phyloP scores from a whole-genome alignment of 1,140 invertebrate species.

The Brachionus rubens region DNA sequence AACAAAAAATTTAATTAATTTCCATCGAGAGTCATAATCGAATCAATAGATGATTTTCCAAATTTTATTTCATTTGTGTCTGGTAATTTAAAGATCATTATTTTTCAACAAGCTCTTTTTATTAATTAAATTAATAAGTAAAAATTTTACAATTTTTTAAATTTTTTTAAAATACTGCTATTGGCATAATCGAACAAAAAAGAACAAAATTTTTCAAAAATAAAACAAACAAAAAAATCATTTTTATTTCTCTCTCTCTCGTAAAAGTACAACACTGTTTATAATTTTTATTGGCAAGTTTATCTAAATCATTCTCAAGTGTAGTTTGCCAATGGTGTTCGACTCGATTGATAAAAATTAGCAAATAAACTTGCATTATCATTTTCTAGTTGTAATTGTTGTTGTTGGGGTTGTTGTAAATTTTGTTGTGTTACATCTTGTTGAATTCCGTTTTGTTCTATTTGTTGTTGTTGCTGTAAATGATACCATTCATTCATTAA shows the following conservation, averaged over 20 bases:
- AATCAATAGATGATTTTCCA: too few relatives aligned
- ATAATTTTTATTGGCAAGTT: too few relatives aligned
- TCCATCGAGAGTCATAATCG: too few relatives aligned
- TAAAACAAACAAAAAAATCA: not conserved
- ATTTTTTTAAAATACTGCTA: slow-evolving; percentile 19
- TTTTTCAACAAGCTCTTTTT: not conserved
- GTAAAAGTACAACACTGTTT: too few relatives aligned
- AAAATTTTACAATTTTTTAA: slow-evolving; percentile 7
- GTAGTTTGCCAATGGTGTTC: slow-evolving; percentile 2
- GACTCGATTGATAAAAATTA: slow-evolving; percentile 1
- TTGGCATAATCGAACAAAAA: not conserved
- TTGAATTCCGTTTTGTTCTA: slow-evolving; percentile 9
- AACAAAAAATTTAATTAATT: too few relatives aligned
- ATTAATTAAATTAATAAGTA: slow-evolving; percentile 18
- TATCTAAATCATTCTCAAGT: slow-evolving; percentile 1
- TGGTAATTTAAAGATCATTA: not conserved
- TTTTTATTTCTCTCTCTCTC: too few relatives aligned
- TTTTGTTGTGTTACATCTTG: not conserved
- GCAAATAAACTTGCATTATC: not conserved
- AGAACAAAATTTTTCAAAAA: not conserved
- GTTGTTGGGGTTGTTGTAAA: not conserved
- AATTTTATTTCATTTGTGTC: not conserved
- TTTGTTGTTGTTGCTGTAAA: slow-evolving; percentile 13
- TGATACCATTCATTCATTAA: slow-evolving; percentile 30
- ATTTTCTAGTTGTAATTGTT: not conserved